Percentiles rank a stretch among this genome's conserved stretches.
Conservation (phyloP, 2,888 invertebrate genomes). For the Aradus depressus region DNA sequence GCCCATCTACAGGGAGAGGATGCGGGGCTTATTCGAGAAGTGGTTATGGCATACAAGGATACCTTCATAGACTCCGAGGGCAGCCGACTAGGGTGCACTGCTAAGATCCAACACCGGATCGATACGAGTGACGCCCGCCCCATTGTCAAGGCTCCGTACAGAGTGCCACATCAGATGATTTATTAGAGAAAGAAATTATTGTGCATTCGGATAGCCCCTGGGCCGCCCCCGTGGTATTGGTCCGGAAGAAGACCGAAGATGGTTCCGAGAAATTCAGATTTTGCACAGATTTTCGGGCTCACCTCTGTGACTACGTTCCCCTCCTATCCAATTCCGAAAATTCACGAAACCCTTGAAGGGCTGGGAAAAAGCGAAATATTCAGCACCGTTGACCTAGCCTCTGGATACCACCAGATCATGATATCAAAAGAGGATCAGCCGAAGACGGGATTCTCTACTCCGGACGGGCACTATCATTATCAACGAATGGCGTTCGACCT, state of each 20-base stretch:
- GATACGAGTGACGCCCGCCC: not conserved
- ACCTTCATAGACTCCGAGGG: too few species aligned
- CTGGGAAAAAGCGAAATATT: slow-evolving; percentile 30
- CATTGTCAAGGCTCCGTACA: not conserved
- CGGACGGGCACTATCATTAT: slow-evolving; percentile 32
- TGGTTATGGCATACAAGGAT: too few species aligned
- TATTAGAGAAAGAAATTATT: slow-evolving; percentile 31
- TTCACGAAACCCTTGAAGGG: slow-evolving; percentile 32
- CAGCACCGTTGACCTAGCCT: slow-evolving; percentile 31
- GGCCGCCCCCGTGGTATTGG: slow-evolving; percentile 35
- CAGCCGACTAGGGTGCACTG: too few species aligned
- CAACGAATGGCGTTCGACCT: slow-evolving; percentile 33
- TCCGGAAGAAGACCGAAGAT: slow-evolving; percentile 34
- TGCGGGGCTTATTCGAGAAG: too few species aligned
- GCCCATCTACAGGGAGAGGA: too few species aligned
- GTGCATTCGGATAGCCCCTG: slow-evolving; percentile 33
- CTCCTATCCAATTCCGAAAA: slow-evolving; percentile 33
- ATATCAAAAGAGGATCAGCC: slow-evolving; percentile 30
- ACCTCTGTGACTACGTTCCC: slow-evolving; percentile 33
- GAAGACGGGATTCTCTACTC: slow-evolving; percentile 34
- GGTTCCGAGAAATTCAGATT: slow-evolving; percentile 28
- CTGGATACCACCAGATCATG: slow-evolving; percentile 34
- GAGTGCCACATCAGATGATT: slow-evolving; percentile 20
- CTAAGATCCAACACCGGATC: slow-evolving; percentile 8
- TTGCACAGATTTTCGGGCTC: slow-evolving; percentile 33